A percentile compares a stretch with the other conserved stretches of the same genome.
These are phyloP conservation scores for Physocephala rufipes DNA, from an alignment of 2,888 invertebrate genomes.

Conservation along the genomic window DNA sequence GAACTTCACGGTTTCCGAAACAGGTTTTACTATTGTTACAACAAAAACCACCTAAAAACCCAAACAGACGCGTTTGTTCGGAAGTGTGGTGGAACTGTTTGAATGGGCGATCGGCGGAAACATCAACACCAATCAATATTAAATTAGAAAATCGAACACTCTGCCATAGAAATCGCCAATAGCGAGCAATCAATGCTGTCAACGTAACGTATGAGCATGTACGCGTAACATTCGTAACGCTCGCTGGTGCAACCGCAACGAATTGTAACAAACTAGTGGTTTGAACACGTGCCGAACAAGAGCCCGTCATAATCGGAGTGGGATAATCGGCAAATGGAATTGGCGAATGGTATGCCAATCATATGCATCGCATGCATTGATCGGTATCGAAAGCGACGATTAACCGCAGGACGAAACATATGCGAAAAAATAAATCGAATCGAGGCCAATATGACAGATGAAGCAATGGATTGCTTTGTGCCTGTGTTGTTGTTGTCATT, in stretches of 20 bases:
- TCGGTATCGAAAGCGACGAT: neutral
- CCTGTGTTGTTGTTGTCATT: neutral
- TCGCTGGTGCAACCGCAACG: conserved; percentile 4
- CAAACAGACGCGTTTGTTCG: conserved; percentile 42
- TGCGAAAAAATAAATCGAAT: conserved; percentile 32
- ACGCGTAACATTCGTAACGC: conserved; percentile 7
- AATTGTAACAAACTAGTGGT: neutral
- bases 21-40: conserved; percentile 57
- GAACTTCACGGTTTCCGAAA: conserved; percentile 7
- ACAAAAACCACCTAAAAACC: conserved; percentile 46
- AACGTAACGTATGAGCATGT: conserved; percentile 19
- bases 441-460: conserved; percentile 34
- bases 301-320: neutral
- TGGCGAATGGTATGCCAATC: no score
- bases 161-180: conserved; percentile 28
- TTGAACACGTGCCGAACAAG: conserved; percentile 9
- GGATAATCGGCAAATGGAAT: neutral
- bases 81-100: conserved; percentile 46
- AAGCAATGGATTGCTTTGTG: conserved; percentile 5
- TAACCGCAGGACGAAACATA: conserved; percentile 32
- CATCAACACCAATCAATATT: conserved; percentile 52
- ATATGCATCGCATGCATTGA: neutral
- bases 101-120: conserved; percentile 44
- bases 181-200: conserved; percentile 36
- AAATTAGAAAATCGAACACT: conserved; percentile 47